Evolutionary conservation across 1,140 invertebrate species (phyloP), one percentile per base, ranked within the genome.

Genomic region (Magallana gigas): DNA sequence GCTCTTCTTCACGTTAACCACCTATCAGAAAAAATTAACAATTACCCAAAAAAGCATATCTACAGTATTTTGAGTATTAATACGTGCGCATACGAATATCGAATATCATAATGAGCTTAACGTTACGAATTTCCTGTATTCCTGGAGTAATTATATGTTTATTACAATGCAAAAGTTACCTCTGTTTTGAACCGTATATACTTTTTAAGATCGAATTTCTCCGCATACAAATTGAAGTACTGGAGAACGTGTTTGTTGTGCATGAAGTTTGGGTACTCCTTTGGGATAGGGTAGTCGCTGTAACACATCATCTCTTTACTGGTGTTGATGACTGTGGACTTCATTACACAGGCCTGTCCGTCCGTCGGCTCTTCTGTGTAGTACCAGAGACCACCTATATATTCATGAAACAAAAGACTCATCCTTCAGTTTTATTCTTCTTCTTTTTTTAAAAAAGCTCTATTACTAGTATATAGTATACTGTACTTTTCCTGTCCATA

Each of bases 261-360:
- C 95, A 95, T 95, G 88, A 94, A 95, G 88, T 87, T 94, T 0
- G 95, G 94, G 59, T 88, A 95, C 9, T 95, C 92, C n/a, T 84
- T 87, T 2, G 95, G 95, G 9, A 95, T 95, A 0, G 95, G 95
- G 87, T 95, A 96, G 91, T 96, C 96, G 59, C 95, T 95, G 91
- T 94, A 96, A 1, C 94, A 92, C 94, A 95, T 95, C 92, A 96
- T 94, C 90, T 96, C 96, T 85, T 96, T 96, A 62, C 94, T 95
- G 0, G 95, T 95, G 90, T 96, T 96, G 14, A 95, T 94, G 12
- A 96, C 92, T 2, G 94, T 95, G 3, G 92, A 94, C 7, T 87
- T 90, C 90, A 91, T 91, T 29, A 92, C 91, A 57, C 89, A 89
- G 8, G 88, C 87, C 58, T 91, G 90, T 11, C 91, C 91, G 3